Evolutionary conservation across 2,113 vertebrate species (phyloP), one percentile per base, ranked within the genome.

Genomic region (Bubo blakistoni): DNA sequence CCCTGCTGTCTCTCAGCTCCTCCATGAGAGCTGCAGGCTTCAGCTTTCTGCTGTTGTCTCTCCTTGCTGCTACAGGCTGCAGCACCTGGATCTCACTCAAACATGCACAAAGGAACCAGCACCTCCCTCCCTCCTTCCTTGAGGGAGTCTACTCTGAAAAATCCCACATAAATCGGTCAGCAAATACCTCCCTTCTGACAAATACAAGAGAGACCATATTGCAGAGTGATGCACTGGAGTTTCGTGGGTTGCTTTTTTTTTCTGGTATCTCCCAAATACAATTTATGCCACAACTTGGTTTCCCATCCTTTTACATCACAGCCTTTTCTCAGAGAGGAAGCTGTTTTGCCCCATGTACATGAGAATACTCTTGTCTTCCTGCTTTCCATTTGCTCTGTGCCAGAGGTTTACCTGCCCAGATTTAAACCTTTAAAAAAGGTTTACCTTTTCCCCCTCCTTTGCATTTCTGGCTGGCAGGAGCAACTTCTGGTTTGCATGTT

Each of bases 61-160:
- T 83, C 72, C 71, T 80, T 47, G 54, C 49, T 83, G 49, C 66
- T 80, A 32, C 30, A 79, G 51, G 32, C 21, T 54, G 30, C 40
- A 34, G 34, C 2, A 12, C 4, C 47, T 49, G 34, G 42, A 67
- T 71, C 20, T 67, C 59, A 38, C 29, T 81, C 57, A 78, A 81
- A 77, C 18, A 44, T 0, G 3, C 14, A 66, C 11, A 58, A 32
- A 70, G 38, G 7, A 92, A 81, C 0, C 1, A 70, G 19, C 16
- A 70, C 17, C 52, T 66, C 29, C 12, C 27, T 66, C 29, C 12
- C 24, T 81, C 25, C 13, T 38, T 46, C 22, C 62, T 63, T 59
- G 13, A 29, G 12, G 36, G 27, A 59, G 5, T 32, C 32, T 71
- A 29, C 57, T 40, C 70, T 24, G 25, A 86, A 92, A 85, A 91